Percentiles rank a stretch among this genome's conserved stretches.
Evolutionary conservation across 2,113 vertebrate genomes (phyloP).

Genomic region (Heloderma charlesbogerti): DNA sequence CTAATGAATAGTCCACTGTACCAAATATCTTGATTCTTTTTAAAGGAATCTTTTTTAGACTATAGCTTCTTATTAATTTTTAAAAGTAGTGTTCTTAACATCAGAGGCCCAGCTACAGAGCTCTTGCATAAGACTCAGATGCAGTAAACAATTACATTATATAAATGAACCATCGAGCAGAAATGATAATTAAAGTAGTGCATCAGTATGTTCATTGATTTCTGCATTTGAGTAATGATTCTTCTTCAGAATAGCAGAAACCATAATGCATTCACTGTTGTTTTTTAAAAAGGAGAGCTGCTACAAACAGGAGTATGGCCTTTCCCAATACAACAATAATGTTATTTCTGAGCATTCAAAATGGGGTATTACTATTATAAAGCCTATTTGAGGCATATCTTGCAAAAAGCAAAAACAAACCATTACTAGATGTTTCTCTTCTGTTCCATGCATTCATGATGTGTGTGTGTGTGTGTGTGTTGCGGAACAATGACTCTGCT

Average conservation of each 20-base stretch:
- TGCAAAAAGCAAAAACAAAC: conserved; percentile 58
- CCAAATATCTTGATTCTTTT: conserved; percentile 24
- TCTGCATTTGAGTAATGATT: conserved; percentile 95
- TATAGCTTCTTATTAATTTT: conserved; percentile 42
- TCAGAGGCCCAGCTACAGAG: conserved; percentile 57
- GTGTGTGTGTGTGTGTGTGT: conserved; percentile 28
- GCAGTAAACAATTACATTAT: conserved; percentile 90
- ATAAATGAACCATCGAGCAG: conserved; percentile 87
- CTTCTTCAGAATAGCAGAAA: conserved; percentile 82
- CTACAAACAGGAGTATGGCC: conserved; percentile 66
- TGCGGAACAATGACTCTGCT: conserved; percentile 27
- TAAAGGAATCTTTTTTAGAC: conserved; percentile 32
- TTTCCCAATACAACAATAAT: conserved; percentile 66
- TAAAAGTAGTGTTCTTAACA: conserved; percentile 50
- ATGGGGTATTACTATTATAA: conserved; percentile 17
- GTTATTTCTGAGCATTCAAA: conserved; percentile 62
- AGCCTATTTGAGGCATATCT: background rate
- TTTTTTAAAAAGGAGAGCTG: conserved; percentile 65
- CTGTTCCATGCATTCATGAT: conserved; percentile 51
- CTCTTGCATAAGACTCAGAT: conserved; percentile 76
- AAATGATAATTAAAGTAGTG: conserved; percentile 93
- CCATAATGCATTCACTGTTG: conserved; percentile 74
- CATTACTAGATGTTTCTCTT: conserved; percentile 51
- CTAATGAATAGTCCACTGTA: conserved; percentile 38
- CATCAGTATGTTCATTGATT: conserved; percentile 90